Base-by-base conservation (phyloP, 92 coral and sea anemone species). In the Blastomussa wellsi region DNA sequence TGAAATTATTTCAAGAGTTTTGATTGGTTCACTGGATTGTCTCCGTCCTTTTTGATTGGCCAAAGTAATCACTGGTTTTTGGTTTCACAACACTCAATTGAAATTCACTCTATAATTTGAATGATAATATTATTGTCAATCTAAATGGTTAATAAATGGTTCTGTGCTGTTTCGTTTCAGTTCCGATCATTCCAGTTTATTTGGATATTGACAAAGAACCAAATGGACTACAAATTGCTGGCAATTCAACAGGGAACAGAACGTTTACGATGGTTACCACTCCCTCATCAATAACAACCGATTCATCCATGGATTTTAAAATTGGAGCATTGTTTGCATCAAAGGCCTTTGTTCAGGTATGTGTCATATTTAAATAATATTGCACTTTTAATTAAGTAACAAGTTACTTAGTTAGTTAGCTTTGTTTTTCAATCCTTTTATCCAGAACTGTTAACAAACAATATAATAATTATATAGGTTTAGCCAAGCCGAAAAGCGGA, bases 291-390 rank as follows among this genome's bases (percentile, higher is more conserved):
- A 15, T 17, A 24, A 37, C 12, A 29, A 66, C 66, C 9, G 86
- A 82, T 72, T 55, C 86, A 82, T 72, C 86, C 79, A 52, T 82
- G 86, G 86, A 82, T 72, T 73, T 82, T 22, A 82, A 82, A 60
- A 82, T 82, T 24, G 86, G 86, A 13, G 79, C 59, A 72, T 39
- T 82, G 35, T 82, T 82, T 82, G 79, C 86, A 35, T 82, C 86
- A 55, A 73, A 82, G 51, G 86, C 86, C 12, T 72, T 82, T 72
- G 86, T 73, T 36, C 79, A 82, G 72, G 86, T 72, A 29, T 24
- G 49, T 38, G 0, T n/a, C n/a, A n/a, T n/a, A n/a, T n/a, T n/a
- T n/a, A 24, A 57, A 55, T 55, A 41, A 41, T 41, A 41, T 41
- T 41, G 44, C n/a, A n/a, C n/a, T n/a, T n/a, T n/a, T n/a, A n/a